Evolutionary conservation across 1,140 invertebrate species (phyloP), one percentile per base, ranked within the genome.

Genomic region (Drosophila subpulchrella): DNA sequence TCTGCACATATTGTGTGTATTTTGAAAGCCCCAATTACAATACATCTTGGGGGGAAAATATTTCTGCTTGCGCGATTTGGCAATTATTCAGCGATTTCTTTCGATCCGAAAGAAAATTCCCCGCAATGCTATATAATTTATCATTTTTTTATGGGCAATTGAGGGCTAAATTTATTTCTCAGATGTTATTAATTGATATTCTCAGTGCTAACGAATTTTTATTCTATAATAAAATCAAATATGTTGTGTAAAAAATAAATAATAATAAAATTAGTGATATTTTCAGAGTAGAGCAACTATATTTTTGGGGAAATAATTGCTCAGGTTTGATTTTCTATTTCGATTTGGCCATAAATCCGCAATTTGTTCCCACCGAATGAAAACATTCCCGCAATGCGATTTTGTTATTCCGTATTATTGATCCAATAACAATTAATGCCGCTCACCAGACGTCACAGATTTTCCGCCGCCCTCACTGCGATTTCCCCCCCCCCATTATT

Each of bases 391-490:
- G 11, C 67, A 47, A 39, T 61, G 59, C 54, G 41, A 72, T 72
- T 72, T 72, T 59, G 67, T 73, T 73, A 38, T 73, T 50, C 32
- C 70, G 53, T 51, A 73, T 73, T 73, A 71, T 73, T 71, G 70
- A 58, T 48, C 41, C 53, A 72, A 73, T 61, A 73, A 73, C 57
- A 65, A 63, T 80, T 59, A 75, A 68, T 80, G 55, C 46, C 42
- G 41, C 65, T 38, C 27, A 20, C 50, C 71, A 72, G 56, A 46
- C 76, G 59, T 59, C 68, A 60, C 67, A 38, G 32, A 61, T 50
- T 41, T 53, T 30, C 30, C 36, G 38, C 38, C 30, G 38, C 51
- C 68, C 38, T 27, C 55, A 27, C 44, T 32, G 24, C 27, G 38
- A 42, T 74, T 74, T 36, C 6, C 38, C 12, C 34, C 48, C 38